These are phyloP conservation scores for Meiosimyza decipiens DNA, from an alignment of 2,888 invertebrate species.

Conservation along the genomic window DNA sequence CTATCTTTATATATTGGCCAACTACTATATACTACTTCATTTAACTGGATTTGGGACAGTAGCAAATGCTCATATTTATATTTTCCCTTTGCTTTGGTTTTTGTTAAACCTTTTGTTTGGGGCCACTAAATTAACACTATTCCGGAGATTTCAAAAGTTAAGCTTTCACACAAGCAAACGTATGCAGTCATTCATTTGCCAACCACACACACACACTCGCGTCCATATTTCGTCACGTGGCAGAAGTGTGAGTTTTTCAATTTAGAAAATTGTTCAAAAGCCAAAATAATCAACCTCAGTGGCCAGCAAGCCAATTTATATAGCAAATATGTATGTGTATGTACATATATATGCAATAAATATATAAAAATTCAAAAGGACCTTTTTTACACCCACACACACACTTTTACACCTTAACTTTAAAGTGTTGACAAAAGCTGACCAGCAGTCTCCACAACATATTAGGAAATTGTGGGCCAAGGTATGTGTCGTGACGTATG, in stretches of 20 bases:
- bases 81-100: not conserved
- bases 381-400: not conserved
- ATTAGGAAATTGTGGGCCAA: too few relatives aligned
- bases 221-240: not conserved
- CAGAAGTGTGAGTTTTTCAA: constrained; percentile 30
- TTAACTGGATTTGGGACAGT: constrained; percentile 12
- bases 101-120: not conserved
- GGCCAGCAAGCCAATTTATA: constrained; percentile 37
- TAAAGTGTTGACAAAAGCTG: too few relatives aligned
- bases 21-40: not conserved
- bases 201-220: constrained; percentile 3
- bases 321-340: constrained; percentile 7
- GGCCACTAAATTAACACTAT: constrained; percentile 12
- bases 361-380: constrained; percentile 19
- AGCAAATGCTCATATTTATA: constrained; percentile 15
- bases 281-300: constrained; percentile 38
- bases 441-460: too few relatives aligned
- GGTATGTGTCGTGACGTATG: too few relatives aligned
- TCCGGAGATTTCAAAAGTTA: constrained; percentile 9
- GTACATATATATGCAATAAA: not conserved
- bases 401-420: too few relatives aligned
- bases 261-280: constrained; percentile 34
- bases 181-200: not conserved
- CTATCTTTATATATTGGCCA: not conserved
- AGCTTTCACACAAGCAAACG: constrained; percentile 1